Conservation (phyloP, 2,888 invertebrate genomes). For the Andrena marginata region DNA sequence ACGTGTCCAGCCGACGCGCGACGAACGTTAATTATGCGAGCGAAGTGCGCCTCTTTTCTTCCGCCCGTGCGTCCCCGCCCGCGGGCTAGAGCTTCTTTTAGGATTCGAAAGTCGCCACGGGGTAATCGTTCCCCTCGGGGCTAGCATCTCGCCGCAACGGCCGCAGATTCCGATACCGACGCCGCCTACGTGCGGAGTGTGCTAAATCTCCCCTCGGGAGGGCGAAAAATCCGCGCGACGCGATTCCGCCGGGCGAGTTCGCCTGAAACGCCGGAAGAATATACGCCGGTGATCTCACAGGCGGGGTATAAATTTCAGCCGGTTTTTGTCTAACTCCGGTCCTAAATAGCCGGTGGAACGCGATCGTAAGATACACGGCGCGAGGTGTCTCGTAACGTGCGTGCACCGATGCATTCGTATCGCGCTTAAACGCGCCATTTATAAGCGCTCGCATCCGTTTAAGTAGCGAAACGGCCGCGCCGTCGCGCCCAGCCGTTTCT, state of each 20-base stretch:
- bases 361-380: slow-evolving; percentile 24
- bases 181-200: background rate
- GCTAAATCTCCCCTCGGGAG: slow-evolving; percentile 16
- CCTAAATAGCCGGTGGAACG: slow-evolving; percentile 12
- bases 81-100: background rate
- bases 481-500: slow-evolving; percentile 20
- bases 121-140: background rate
- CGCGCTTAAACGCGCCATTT: slow-evolving; percentile 69
- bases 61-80: slow-evolving; percentile 19
- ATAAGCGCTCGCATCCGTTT: slow-evolving; percentile 66
- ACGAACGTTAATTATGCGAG: slow-evolving; percentile 60
- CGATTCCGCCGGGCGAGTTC: background rate
- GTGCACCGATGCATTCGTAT: slow-evolving; percentile 69
- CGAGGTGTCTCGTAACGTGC: slow-evolving; percentile 54
- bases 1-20: slow-evolving; percentile 54
- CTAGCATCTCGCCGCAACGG: background rate
- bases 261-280: slow-evolving; percentile 11
- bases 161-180: background rate
- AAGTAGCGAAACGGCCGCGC: slow-evolving; percentile 38
- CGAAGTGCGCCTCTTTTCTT: slow-evolving; percentile 43
- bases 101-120: background rate
- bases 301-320: slow-evolving; percentile 23
- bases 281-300: slow-evolving; percentile 17
- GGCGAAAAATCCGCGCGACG: background rate
- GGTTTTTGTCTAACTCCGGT: background rate